These are phyloP conservation scores for Trichopria drosophilae DNA, from an alignment of 2,888 invertebrate genomes.

Conservation along the genomic window DNA sequence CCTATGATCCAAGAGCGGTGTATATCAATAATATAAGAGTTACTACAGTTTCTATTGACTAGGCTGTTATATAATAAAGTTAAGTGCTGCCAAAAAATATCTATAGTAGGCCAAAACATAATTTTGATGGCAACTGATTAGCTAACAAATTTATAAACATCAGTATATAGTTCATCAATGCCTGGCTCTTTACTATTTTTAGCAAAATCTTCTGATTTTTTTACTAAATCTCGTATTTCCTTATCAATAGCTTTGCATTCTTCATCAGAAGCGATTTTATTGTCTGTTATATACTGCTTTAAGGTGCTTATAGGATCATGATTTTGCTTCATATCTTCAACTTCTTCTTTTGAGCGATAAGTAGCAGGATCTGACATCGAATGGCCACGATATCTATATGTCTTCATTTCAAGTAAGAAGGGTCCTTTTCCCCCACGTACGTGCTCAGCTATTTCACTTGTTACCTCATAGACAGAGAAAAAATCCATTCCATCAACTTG, in stretches of 20 bases:
- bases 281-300: constrained; percentile 61
- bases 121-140: no score
- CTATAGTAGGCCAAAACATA: no score
- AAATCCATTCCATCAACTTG: constrained; percentile 62
- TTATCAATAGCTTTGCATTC: constrained; percentile 60
- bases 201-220: constrained; percentile 25
- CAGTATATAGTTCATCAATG: constrained; percentile 18
- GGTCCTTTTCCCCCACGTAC: constrained; percentile 65
- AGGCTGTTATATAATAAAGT: no score
- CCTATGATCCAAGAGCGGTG: no score
- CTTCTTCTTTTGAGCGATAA: constrained; percentile 65
- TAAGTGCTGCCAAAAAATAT: no score
- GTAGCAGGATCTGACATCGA: constrained; percentile 73
- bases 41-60: no score
- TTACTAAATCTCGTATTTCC: constrained; percentile 22
- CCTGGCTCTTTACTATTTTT: constrained; percentile 24
- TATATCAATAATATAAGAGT: no score
- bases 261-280: constrained; percentile 61
- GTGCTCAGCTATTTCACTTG: constrained; percentile 47
- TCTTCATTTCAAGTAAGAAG: constrained; percentile 66
- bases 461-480: constrained; percentile 39
- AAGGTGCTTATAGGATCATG: constrained; percentile 67
- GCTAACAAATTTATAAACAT: constrained; percentile 23
- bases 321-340: constrained; percentile 66
- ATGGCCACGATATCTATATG: constrained; percentile 67